These are phyloP conservation scores for Orgyia antiqua DNA, from an alignment of 2,888 invertebrate species.

Conservation along the genomic window DNA sequence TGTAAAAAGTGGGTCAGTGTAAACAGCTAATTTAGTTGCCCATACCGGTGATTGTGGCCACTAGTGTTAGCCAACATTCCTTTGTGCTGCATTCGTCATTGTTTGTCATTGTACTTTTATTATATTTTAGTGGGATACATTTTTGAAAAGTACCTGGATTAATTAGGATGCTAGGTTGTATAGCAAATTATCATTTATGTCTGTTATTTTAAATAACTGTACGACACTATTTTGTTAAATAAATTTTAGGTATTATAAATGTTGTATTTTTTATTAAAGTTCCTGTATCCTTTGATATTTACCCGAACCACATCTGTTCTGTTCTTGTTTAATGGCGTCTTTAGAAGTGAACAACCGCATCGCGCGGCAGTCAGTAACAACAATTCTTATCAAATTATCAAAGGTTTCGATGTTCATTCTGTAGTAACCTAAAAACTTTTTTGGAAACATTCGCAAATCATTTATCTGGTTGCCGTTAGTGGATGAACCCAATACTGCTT, in stretches of 20 bases:
- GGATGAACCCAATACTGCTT: too few species aligned
- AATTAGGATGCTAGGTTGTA: constrained; percentile 77
- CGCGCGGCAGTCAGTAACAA: too few species aligned
- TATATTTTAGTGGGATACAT: constrained; percentile 59
- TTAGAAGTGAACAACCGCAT: too few species aligned
- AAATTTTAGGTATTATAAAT: constrained; percentile 70
- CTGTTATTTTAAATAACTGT: constrained; percentile 77
- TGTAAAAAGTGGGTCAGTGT: constrained; percentile 33
- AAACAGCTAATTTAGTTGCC: constrained; percentile 20
- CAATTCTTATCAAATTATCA: too few species aligned
- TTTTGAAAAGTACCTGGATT: constrained; percentile 77
- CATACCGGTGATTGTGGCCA: constrained; percentile 20
- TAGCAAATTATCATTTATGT: constrained; percentile 75
- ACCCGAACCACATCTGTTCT: too few species aligned
- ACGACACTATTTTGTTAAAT: constrained; percentile 78
- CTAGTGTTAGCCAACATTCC: constrained; percentile 72
- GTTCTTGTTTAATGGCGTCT: too few species aligned
- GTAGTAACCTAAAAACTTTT: too few species aligned
- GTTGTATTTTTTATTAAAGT: constrained; percentile 44
- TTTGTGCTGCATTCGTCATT: constrained; percentile 71
- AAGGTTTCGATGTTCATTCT: too few species aligned
- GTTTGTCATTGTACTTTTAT: constrained; percentile 52
- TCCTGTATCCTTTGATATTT: too few species aligned
- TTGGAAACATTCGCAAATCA: too few species aligned
- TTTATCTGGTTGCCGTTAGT: too few species aligned